These are phyloP conservation scores for Siniperca undulata DNA, from an alignment of 2,797 vertebrate genomes.

Conservation along the genomic window DNA sequence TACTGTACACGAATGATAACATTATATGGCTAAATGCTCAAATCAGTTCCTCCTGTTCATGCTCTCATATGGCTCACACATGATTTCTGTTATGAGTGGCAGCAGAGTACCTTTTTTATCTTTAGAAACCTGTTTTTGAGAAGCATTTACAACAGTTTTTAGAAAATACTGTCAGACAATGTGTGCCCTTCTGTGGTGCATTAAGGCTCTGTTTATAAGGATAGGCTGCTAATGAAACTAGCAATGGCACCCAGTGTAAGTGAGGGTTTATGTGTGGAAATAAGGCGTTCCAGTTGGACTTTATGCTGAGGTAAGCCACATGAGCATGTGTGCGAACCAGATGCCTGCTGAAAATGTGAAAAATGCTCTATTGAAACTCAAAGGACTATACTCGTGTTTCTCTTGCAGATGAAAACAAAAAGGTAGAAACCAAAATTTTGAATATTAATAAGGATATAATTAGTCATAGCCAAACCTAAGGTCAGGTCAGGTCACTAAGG, in stretches of 20 bases:
- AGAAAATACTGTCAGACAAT: constrained; percentile 13
- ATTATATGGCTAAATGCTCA: neutral
- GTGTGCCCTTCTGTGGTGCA: constrained; percentile 17
- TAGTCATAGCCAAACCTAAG: neutral
- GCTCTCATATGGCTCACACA: constrained; percentile 59
- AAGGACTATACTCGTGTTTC: neutral
- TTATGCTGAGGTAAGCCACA: constrained; percentile 47
- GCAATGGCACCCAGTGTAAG: constrained; percentile 13
- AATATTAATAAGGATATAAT: neutral
- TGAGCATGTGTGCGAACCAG: constrained; percentile 49
- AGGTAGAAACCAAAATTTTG: neutral
- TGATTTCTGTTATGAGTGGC: constrained; percentile 24
- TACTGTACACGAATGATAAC: neutral
- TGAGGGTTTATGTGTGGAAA: constrained; percentile 31
- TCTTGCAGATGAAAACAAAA: neutral
- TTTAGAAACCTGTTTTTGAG: constrained; percentile 13
- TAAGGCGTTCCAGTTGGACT: constrained; percentile 35
- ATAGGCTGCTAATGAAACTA: neutral
- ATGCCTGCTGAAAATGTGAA: constrained; percentile 37
- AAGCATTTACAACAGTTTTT: constrained; percentile 1
- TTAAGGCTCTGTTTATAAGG: neutral
- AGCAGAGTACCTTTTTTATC: neutral
- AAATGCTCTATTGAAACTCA: neutral
- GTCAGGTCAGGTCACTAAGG: neutral
- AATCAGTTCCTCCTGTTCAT: constrained; percentile 16